phyloP scores from a whole-genome alignment of 92 coral and sea anemone genomes.

The Micromussa lordhowensis region DNA sequence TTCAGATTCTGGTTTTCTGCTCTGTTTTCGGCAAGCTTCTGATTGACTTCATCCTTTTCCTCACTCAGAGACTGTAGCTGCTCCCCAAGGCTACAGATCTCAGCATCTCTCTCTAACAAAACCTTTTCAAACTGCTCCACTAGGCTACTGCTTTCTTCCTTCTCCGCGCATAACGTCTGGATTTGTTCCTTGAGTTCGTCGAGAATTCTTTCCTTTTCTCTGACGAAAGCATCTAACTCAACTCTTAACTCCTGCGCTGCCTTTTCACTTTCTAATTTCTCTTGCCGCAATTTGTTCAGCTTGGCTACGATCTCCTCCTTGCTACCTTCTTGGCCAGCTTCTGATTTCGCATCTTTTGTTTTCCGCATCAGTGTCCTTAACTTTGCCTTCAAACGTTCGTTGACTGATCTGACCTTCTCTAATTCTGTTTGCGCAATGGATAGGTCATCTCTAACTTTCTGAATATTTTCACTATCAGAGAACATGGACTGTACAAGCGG shows the following conservation, averaged over 20 bases:
- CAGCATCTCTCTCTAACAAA: slow-evolving; percentile 53
- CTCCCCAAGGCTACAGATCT: slow-evolving; percentile 52
- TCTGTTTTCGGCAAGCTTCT: slow-evolving; percentile 5
- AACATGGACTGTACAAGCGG: not conserved
- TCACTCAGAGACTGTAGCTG: slow-evolving; percentile 36
- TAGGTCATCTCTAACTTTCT: slow-evolving; percentile 30
- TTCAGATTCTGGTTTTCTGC: slow-evolving; percentile 18
- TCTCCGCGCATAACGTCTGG: slow-evolving; percentile 56
- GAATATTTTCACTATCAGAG: slow-evolving; percentile 17
- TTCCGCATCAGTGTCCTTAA: slow-evolving; percentile 22
- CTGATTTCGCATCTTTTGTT: slow-evolving; percentile 29
- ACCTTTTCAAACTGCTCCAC: slow-evolving; percentile 61
- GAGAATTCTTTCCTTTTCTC: slow-evolving; percentile 72
- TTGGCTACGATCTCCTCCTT: slow-evolving; percentile 44
- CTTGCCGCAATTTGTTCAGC: slow-evolving; percentile 48
- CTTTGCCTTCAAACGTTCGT: slow-evolving; percentile 38
- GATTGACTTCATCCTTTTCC: slow-evolving; percentile 38
- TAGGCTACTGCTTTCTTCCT: slow-evolving; percentile 44
- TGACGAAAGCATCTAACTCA: slow-evolving; percentile 79
- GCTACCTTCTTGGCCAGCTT: slow-evolving; percentile 34
- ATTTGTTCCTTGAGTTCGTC: slow-evolving; percentile 54
- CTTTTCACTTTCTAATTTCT: slow-evolving; percentile 81
- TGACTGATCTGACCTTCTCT: slow-evolving; percentile 36
- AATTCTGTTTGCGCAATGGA: slow-evolving; percentile 28
- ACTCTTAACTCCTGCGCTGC: slow-evolving; percentile 78